phyloP scores from a whole-genome alignment of 2,113 vertebrate genomes.

The Eulacestoma nigropectus region DNA sequence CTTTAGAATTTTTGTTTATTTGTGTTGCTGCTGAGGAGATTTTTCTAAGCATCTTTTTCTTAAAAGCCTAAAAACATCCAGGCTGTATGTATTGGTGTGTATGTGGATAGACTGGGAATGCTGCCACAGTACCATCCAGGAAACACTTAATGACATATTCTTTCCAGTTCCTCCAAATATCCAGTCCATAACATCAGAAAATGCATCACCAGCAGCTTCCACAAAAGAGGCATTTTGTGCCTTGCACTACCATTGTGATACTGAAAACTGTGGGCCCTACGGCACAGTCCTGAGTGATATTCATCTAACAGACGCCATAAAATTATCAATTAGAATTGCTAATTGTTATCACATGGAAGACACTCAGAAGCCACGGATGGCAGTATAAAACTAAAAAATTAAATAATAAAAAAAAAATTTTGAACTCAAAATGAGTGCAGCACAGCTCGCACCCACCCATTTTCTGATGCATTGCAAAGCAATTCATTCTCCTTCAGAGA shows the following conservation, averaged over 20 bases:
- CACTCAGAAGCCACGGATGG: neutral
- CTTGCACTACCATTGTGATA: neutral
- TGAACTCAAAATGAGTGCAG: neutral
- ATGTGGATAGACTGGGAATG: neutral
- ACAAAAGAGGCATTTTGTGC: neutral
- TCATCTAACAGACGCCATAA: neutral
- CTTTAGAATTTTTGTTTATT: neutral
- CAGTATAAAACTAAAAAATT: neutral
- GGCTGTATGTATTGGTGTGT: too few species aligned
- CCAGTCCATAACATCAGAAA: neutral
- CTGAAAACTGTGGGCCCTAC: neutral
- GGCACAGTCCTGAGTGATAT: neutral
- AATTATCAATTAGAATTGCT: neutral
- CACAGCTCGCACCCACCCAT: neutral
- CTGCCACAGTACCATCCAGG: neutral
- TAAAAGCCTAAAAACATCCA: neutral
- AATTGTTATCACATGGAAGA: neutral
- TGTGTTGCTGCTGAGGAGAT: neutral
- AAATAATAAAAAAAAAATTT: neutral
- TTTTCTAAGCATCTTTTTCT: neutral
- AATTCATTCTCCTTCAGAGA: neutral
- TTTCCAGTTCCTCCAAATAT: neutral
- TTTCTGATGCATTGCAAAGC: neutral
- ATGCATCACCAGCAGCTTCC: neutral
- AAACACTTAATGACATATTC: neutral